Conservation (phyloP, 2,113 vertebrate species). For the Cairina moschata region DNA sequence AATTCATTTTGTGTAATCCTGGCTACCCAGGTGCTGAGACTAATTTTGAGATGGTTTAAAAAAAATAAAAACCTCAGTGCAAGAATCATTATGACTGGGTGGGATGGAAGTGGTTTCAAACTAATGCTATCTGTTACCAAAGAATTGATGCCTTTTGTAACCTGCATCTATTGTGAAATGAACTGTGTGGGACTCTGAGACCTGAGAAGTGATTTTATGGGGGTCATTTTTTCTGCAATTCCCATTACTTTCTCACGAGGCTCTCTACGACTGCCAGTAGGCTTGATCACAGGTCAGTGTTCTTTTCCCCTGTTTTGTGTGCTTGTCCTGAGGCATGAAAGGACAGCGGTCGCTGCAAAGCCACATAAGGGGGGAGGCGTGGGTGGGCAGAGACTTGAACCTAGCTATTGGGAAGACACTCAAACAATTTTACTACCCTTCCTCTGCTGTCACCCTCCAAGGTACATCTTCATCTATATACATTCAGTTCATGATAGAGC, state of each 20-base stretch:
- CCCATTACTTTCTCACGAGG: not conserved
- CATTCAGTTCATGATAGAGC: not conserved
- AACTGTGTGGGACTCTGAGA: not conserved
- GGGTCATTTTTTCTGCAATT: not conserved
- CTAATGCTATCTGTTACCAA: not conserved
- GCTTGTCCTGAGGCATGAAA: not conserved
- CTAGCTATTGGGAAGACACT: not conserved
- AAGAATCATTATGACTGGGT: not conserved
- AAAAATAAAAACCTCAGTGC: not conserved
- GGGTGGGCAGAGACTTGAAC: not conserved
- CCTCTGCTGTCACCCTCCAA: not conserved
- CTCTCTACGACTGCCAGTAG: not conserved
- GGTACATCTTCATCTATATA: not conserved
- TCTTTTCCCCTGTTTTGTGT: not conserved
- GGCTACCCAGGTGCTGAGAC: not conserved
- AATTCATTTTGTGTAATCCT: not conserved
- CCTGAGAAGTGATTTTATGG: not conserved
- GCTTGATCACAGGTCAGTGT: not conserved
- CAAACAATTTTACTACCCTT: not conserved
- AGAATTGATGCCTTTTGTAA: not conserved
- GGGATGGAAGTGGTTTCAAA: not conserved
- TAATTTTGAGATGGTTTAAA: not conserved
- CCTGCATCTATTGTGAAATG: not conserved
- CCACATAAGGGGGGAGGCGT: rapidly evolving
- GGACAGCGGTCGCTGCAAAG: not conserved